Evolutionary conservation across 2,888 invertebrate species (phyloP), one percentile per base, ranked within the genome.

Genomic region (Holacanthella duospinosa): DNA sequence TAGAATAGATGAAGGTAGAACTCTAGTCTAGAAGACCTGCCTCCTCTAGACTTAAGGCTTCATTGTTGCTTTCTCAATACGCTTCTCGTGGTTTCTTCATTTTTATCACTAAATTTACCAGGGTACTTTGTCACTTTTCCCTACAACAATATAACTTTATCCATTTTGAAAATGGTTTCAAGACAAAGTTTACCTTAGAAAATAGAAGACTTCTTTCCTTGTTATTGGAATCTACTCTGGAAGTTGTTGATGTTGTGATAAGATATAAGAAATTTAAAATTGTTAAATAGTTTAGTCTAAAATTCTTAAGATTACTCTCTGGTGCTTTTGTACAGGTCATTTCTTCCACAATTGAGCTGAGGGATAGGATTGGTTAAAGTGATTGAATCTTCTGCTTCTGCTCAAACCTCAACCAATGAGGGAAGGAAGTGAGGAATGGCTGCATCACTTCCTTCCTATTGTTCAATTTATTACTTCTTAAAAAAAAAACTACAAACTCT

Each of bases 191-290:
- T n/a, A n/a, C n/a, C n/a, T n/a, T n/a, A n/a, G n/a, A n/a, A n/a
- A n/a, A 36, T 36, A 36, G 6, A 36, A 36, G n/a, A 16, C 21
- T 48, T 4, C 19, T n/a, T 16, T 21, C n/a, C 48, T 48, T 21
- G 21, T 48, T 21, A 21, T 4, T 21, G 16, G 48, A 21, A 48
- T 21, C 6, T 16, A 48, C 6, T 21, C n/a, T n/a, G n/a, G n/a
- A n/a, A 48, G n/a, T 48, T 48, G 48, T 48, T 48, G 48, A 48
- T 48, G 48, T 48, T 48, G 48, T 48, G n/a, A n/a, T 48, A 21
- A 16, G 48, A 48, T 48, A 48, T 21, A 48, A 48, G n/a, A n/a
- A n/a, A n/a, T n/a, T n/a, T n/a, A n/a, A n/a, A n/a, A n/a, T n/a
- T n/a, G n/a, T n/a, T n/a, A n/a, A n/a, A n/a, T n/a, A n/a, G n/a